A percentile compares a stretch with the other conserved stretches of the same genome.
Conservation (phyloP, 1,140 invertebrate genomes). For the Pantala flavescens region DNA sequence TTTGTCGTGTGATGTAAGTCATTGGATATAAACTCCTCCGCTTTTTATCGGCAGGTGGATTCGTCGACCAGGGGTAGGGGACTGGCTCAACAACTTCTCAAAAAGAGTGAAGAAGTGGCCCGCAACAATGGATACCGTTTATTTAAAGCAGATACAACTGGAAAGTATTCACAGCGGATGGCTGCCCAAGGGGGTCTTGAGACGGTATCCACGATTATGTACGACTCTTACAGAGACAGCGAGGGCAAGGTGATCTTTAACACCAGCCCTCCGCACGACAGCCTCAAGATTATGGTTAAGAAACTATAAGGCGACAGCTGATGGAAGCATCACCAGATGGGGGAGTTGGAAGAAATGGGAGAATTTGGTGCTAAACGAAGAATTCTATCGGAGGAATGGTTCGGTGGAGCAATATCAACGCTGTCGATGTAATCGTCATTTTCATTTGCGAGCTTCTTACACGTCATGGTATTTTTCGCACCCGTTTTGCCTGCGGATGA, state of each 20-base stretch:
- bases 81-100: conserved; percentile 56
- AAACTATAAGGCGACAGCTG: conserved; percentile 21
- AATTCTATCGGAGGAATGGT: too few relatives aligned
- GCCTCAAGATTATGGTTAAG: conserved; percentile 51
- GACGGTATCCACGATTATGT: conserved; percentile 49
- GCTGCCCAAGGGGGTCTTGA: conserved; percentile 53
- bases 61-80: conserved; percentile 54
- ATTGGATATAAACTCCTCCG: too few relatives aligned
- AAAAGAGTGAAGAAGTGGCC: conserved; percentile 51
- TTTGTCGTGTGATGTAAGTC: too few relatives aligned
- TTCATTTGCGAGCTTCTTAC: too few relatives aligned
- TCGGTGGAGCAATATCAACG: too few relatives aligned
- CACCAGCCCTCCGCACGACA: conserved; percentile 46
- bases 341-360: too few relatives aligned
- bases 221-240: conserved; percentile 50
- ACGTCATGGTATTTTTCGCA: too few relatives aligned
- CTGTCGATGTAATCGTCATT: too few relatives aligned
- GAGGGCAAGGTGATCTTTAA: conserved; percentile 43
- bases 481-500: too few relatives aligned
- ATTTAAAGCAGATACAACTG: conserved; percentile 67
- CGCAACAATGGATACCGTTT: conserved; percentile 55
- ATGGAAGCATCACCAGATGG: too few relatives aligned
- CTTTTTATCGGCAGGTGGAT: conserved; percentile 36
- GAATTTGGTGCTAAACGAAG: too few relatives aligned
- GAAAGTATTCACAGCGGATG: conserved; percentile 63